Percentiles rank a stretch among this genome's conserved stretches.
Conservation (phyloP, 2,797 vertebrate species). For the Ispidina lecontei region DNA sequence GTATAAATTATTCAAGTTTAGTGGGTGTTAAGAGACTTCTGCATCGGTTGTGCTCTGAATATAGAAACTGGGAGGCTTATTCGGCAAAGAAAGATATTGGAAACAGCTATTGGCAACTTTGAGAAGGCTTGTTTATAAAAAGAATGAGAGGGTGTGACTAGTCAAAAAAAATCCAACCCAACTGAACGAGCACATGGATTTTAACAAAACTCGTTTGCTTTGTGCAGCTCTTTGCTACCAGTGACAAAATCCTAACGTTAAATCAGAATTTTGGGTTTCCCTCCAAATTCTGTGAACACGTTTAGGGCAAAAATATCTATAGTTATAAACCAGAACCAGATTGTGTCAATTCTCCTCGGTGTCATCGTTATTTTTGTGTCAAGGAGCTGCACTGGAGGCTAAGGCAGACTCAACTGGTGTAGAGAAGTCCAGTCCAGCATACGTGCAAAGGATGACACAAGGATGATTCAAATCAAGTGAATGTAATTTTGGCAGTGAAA, state of each 20-base stretch:
- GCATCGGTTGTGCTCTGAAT: conserved; percentile 73
- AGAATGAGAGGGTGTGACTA: neutral
- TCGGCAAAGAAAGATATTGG: conserved; percentile 37
- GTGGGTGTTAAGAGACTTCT: conserved; percentile 73
- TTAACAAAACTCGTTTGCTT: neutral
- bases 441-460: neutral
- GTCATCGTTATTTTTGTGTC: accelerated
- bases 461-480: neutral
- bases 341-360: neutral
- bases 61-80: conserved; percentile 67
- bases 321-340: neutral
- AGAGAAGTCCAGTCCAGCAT: neutral
- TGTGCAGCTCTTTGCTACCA: neutral
- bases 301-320: neutral
- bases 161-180: neutral
- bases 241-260: neutral
- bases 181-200: neutral
- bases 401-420: neutral
- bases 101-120: conserved; percentile 40
- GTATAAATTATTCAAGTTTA: conserved; percentile 80
- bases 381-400: neutral
- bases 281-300: neutral
- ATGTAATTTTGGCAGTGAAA: neutral
- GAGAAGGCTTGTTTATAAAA: conserved; percentile 20
- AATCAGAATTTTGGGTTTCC: neutral